A percentile compares a stretch with the other conserved stretches of the same genome.
Conservation (phyloP, 2,888 invertebrate species). For the Tiphia femorata region DNA sequence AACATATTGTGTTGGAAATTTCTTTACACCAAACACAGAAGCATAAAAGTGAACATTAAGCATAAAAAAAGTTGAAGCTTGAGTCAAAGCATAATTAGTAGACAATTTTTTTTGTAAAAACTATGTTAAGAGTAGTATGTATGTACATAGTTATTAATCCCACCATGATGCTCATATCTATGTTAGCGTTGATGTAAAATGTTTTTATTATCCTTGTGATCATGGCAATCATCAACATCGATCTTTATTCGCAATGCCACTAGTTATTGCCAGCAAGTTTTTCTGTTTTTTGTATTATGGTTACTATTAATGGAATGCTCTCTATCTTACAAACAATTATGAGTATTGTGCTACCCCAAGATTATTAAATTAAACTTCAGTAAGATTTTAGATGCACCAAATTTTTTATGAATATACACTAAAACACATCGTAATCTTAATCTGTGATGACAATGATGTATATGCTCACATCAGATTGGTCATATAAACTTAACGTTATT, state of each 20-base stretch:
- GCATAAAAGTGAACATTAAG: too few species aligned
- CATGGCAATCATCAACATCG: background rate
- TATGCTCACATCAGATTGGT: background rate
- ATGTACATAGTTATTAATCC: too few species aligned
- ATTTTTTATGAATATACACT: background rate
- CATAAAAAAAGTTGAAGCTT: too few species aligned
- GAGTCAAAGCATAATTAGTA: too few species aligned
- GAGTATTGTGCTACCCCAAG: background rate
- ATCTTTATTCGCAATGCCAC: constrained; percentile 1
- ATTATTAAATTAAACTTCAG: background rate
- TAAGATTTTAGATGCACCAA: background rate
- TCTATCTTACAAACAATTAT: background rate
- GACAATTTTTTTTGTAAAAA: constrained; percentile 20
- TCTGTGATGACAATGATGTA: constrained; percentile 30
- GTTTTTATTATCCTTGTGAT: background rate
- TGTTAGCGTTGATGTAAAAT: too few species aligned
- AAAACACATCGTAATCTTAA: background rate
- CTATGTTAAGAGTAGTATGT: too few species aligned
- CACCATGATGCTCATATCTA: too few species aligned
- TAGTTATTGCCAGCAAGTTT: constrained; percentile 6
- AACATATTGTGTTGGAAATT: too few species aligned
- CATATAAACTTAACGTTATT: background rate
- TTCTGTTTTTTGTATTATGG: constrained; percentile 13
- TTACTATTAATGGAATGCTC: constrained; percentile 4
- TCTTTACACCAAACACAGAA: too few species aligned